Conservation (phyloP, 92 coral and sea anemone genomes). For the Umimayanthus chanpuru region DNA sequence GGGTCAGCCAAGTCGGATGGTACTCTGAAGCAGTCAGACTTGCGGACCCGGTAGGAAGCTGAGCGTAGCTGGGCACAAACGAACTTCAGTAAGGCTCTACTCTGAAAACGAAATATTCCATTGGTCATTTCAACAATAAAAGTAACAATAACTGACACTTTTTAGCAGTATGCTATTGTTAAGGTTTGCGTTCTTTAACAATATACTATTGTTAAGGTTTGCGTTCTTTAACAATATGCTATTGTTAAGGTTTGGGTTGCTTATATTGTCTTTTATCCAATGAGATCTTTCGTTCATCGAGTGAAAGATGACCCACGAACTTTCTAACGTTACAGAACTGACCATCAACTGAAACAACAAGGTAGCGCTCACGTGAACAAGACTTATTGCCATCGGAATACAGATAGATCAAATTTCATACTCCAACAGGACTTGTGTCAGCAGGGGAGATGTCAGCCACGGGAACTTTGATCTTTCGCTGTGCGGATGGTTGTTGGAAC, state of each 20-base stretch:
- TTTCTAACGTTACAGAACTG: constrained; percentile 40
- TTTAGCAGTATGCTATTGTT: too few species aligned
- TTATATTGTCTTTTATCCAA: too few species aligned
- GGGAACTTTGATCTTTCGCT: constrained; percentile 28
- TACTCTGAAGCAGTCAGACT: not conserved
- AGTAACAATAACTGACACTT: too few species aligned
- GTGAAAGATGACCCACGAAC: too few species aligned
- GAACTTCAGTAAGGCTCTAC: too few species aligned
- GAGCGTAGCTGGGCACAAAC: not conserved
- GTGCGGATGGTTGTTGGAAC: constrained; percentile 23
- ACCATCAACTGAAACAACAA: constrained; percentile 29
- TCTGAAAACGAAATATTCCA: too few species aligned
- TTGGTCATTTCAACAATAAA: too few species aligned
- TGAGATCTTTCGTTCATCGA: too few species aligned
- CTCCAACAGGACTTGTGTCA: constrained; percentile 6
- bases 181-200: too few species aligned
- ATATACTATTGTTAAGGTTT: too few species aligned
- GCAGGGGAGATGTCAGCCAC: constrained; percentile 13
- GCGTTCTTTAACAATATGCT: too few species aligned
- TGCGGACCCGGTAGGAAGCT: constrained; percentile 11
- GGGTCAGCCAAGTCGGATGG: not conserved
- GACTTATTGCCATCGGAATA: constrained; percentile 18
- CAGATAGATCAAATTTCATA: constrained; percentile 1
- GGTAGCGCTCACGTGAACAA: constrained; percentile 1
- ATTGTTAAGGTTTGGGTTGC: too few species aligned